A percentile compares a stretch with the other conserved stretches of the same genome.
These are phyloP conservation scores for Belgica antarctica DNA, from an alignment of 2,888 invertebrate genomes.

Conservation along the genomic window DNA sequence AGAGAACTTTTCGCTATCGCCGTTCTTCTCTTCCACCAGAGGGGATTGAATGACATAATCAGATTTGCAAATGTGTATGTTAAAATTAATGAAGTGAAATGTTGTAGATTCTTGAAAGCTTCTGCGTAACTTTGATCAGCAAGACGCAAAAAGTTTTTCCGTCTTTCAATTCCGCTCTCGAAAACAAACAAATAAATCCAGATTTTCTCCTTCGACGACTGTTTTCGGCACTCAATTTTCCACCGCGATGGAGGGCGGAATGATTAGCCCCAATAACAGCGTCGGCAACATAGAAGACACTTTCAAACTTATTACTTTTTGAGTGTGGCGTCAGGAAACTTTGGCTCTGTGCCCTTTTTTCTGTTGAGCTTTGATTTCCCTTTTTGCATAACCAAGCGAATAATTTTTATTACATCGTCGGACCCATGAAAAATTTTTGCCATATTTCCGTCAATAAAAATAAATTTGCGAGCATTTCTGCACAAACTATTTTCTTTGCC, in stretches of 20 bases:
- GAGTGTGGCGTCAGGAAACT: constrained; percentile 33
- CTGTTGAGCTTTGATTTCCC: constrained; percentile 4
- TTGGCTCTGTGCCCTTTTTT: not conserved
- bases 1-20: not conserved
- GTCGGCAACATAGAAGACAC: not conserved
- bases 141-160: not conserved
- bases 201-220: not conserved
- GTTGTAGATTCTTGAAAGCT: not conserved
- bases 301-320: not conserved
- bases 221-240: not conserved
- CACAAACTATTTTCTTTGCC: not conserved
- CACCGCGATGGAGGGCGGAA: not conserved
- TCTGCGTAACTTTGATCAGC: not conserved
- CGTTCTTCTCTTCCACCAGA: not conserved
- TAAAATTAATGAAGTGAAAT: constrained; percentile 26
- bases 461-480: constrained; percentile 26
- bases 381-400: constrained; percentile 32
- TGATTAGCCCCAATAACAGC: not conserved
- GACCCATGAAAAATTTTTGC: not conserved
- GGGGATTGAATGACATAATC: constrained; percentile 21
- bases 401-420: constrained; percentile 13
- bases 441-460: constrained; percentile 30
- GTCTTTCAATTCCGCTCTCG: not conserved
- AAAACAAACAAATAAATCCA: constrained; percentile 20
- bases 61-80: constrained; percentile 24